Conservation (phyloP, 2,113 vertebrate species). For the Odontophorus gujanensis region DNA sequence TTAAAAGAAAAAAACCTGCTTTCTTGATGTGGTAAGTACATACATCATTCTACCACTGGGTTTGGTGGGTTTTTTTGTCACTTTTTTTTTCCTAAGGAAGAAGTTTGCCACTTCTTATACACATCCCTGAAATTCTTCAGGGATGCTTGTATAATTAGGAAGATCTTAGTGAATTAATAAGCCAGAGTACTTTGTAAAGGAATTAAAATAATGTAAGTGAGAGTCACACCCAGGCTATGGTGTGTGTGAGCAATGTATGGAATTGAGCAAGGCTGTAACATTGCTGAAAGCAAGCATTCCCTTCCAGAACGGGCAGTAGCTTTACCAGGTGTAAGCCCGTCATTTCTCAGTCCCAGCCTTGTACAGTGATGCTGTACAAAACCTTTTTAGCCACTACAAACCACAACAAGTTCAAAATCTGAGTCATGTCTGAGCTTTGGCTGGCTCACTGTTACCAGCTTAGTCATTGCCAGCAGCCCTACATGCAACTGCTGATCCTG, state of each 20-base stretch:
- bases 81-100: not conserved
- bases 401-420: slow-evolving; percentile 40
- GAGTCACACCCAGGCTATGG: not conserved
- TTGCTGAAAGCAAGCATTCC: not conserved
- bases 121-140: not conserved
- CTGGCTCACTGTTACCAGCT: not conserved
- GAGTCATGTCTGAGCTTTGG: slow-evolving; percentile 35
- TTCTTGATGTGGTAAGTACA: not conserved
- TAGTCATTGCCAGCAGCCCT: slow-evolving; percentile 46
- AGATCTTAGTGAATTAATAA: not conserved
- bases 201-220: not conserved
- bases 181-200: not conserved
- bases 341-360: not conserved
- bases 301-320: not conserved
- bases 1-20: not conserved
- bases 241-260: not conserved
- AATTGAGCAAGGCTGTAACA: not conserved
- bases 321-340: not conserved
- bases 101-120: not conserved
- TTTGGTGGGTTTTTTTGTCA: not conserved
- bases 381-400: slow-evolving; percentile 31
- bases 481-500: slow-evolving; percentile 50
- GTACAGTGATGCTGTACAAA: not conserved
- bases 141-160: not conserved
- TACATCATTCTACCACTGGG: not conserved